Conservation (phyloP, 2,797 vertebrate species). For the Micromesistius poutassou region DNA sequence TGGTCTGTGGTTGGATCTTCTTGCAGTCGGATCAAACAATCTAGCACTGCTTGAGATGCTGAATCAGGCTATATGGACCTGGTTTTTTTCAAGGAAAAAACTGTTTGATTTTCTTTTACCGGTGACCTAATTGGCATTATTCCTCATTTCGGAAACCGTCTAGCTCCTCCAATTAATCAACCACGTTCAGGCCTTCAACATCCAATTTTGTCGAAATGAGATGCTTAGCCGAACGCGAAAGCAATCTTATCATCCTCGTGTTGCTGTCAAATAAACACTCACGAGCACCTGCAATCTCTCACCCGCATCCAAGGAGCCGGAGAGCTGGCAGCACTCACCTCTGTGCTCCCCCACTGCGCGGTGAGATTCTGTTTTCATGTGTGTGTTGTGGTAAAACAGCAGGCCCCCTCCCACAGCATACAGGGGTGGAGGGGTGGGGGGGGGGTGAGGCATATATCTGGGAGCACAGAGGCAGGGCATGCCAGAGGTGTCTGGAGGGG, state of each 20-base stretch:
- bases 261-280: not conserved
- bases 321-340: conserved; percentile 43
- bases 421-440: conserved; percentile 30
- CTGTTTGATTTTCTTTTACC: conserved; percentile 47
- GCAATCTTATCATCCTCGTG: not conserved
- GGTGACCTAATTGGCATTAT: conserved; percentile 59
- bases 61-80: conserved; percentile 38
- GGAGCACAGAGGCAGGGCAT: conserved; percentile 45
- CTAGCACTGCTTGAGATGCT: conserved; percentile 50
- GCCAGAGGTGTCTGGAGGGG: conserved; percentile 51
- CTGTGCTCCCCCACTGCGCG: conserved; percentile 23
- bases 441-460: conserved; percentile 54
- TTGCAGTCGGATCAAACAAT: conserved; percentile 60
- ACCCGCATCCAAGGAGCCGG: conserved; percentile 54
- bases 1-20: conserved; percentile 61
- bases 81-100: conserved; percentile 28
- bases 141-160: conserved; percentile 58
- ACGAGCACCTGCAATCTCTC: conserved; percentile 38
- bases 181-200: not conserved
- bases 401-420: conserved; percentile 41
- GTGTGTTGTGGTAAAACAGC: conserved; percentile 64
- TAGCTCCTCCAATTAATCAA: conserved; percentile 42
- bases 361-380: conserved; percentile 50
- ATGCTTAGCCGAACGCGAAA: not conserved
- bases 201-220: not conserved